Percentiles rank a stretch among this genome's conserved stretches.
These are phyloP conservation scores for Erebia ligea DNA, from an alignment of 2,888 invertebrate species.

Conservation along the genomic window DNA sequence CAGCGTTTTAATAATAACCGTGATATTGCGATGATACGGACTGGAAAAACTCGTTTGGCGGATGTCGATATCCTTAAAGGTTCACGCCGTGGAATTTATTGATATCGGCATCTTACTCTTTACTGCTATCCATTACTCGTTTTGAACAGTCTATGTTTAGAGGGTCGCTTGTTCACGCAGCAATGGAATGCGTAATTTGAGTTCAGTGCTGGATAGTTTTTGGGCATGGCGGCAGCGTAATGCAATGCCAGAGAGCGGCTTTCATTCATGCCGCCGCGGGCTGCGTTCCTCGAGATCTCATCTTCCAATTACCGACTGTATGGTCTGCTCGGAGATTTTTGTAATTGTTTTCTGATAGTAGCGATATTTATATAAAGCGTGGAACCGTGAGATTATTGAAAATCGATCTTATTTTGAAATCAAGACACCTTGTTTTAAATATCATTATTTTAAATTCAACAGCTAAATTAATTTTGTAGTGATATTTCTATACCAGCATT, in stretches of 20 bases:
- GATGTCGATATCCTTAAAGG: conserved; percentile 82
- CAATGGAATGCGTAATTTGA: conserved; percentile 50
- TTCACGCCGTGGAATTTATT: conserved; percentile 55
- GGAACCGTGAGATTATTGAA: conserved; percentile 22
- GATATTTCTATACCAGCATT: too few species aligned
- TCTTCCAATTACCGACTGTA: conserved; percentile 79
- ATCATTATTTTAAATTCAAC: background rate
- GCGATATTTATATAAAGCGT: conserved; percentile 48
- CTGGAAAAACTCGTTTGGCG: conserved; percentile 82
- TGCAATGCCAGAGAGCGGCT: conserved; percentile 75
- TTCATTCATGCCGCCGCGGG: conserved; percentile 82
- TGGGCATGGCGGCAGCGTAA: conserved; percentile 52
- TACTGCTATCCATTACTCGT: conserved; percentile 49
- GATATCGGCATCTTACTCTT: conserved; percentile 39
- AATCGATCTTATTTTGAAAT: conserved; percentile 3
- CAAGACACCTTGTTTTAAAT: background rate
- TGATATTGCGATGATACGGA: conserved; percentile 83
- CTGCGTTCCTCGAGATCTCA: conserved; percentile 79
- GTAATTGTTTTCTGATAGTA: conserved; percentile 69
- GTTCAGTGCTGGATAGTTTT: conserved; percentile 39
- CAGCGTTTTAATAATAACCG: conserved; percentile 81
- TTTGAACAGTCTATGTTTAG: background rate
- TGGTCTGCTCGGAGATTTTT: conserved; percentile 68
- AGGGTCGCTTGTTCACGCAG: conserved; percentile 33
- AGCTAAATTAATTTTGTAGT: too few species aligned